These are phyloP conservation scores for Helostoma temminkii DNA, from an alignment of 2,797 vertebrate species.

Conservation along the genomic window DNA sequence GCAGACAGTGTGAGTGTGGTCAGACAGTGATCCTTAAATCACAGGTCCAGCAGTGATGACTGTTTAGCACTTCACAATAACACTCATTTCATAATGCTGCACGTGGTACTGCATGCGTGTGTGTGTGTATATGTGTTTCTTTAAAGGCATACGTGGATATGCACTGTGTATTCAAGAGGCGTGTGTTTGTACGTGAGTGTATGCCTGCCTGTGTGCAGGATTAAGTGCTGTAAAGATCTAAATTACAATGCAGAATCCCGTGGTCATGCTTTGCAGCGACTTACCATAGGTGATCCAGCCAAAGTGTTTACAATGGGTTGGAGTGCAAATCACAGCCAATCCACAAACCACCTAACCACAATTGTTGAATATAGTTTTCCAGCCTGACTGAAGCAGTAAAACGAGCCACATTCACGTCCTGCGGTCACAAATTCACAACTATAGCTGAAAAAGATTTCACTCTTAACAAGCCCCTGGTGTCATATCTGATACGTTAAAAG, in stretches of 20 bases:
- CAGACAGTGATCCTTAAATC: constrained; percentile 80
- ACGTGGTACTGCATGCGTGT: constrained; percentile 44
- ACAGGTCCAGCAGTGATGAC: constrained; percentile 77
- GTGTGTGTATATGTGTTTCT: constrained; percentile 24
- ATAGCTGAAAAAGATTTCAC: constrained; percentile 41
- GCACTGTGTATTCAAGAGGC: constrained; percentile 19
- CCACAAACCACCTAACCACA: constrained; percentile 64
- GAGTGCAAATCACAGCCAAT: constrained; percentile 58
- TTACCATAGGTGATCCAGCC: constrained; percentile 63
- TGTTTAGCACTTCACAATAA: constrained; percentile 81
- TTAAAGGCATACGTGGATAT: constrained; percentile 20
- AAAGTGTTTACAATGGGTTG: constrained; percentile 53
- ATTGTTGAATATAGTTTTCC: constrained; percentile 70
- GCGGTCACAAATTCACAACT: constrained; percentile 53
- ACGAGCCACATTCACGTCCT: constrained; percentile 66
- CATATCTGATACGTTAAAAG: constrained; percentile 43
- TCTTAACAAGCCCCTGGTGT: constrained; percentile 42
- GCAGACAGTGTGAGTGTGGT: constrained; percentile 70
- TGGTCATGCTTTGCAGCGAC: constrained; percentile 56
- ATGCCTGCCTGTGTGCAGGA: constrained; percentile 27
- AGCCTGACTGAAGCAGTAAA: constrained; percentile 60
- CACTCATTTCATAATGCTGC: constrained; percentile 74
- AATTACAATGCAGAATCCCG: constrained; percentile 58
- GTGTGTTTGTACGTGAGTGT: constrained; percentile 22
- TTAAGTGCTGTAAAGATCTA: constrained; percentile 54